A percentile compares a stretch with the other conserved stretches of the same genome.
phyloP scores from a whole-genome alignment of 2,888 invertebrate species.

The Trissolcus brochymenae region DNA sequence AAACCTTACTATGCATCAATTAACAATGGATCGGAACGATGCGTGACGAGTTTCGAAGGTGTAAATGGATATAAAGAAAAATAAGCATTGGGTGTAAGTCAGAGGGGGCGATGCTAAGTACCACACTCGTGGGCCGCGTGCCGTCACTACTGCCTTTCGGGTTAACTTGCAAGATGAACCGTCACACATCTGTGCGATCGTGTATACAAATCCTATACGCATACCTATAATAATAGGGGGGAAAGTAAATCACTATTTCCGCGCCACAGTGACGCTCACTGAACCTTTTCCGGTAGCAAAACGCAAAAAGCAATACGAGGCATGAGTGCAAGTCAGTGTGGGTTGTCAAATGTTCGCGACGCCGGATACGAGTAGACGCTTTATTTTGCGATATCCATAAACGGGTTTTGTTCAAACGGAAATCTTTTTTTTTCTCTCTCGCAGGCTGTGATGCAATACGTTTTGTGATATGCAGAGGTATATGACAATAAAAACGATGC shows the following conservation, averaged over 20 bases:
- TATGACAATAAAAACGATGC: no score
- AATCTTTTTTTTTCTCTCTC: neutral
- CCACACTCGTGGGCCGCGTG: constrained; percentile 35
- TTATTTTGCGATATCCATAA: no score
- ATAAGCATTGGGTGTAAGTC: neutral
- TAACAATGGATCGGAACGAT: constrained; percentile 29
- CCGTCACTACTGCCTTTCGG: constrained; percentile 33
- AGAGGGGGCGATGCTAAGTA: constrained; percentile 23
- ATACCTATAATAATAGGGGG: constrained; percentile 65
- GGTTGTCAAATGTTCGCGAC: constrained; percentile 15
- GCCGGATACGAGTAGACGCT: constrained; percentile 19
- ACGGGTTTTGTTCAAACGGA: neutral
- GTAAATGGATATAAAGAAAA: constrained; percentile 34
- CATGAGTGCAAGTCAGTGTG: constrained; percentile 9
- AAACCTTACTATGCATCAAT: constrained; percentile 28
- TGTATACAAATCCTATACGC: constrained; percentile 46
- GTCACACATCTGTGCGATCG: constrained; percentile 14
- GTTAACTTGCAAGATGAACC: constrained; percentile 43
- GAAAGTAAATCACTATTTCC: constrained; percentile 74
- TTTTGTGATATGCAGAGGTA: no score
- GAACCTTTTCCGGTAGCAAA: constrained; percentile 64
- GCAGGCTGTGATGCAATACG: no score
- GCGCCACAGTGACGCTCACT: constrained; percentile 64
- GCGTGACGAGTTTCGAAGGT: constrained; percentile 42
- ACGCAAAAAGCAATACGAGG: constrained; percentile 59